Conservation (phyloP, 2,797 vertebrate species). For the Syngnathus rostellatus region DNA sequence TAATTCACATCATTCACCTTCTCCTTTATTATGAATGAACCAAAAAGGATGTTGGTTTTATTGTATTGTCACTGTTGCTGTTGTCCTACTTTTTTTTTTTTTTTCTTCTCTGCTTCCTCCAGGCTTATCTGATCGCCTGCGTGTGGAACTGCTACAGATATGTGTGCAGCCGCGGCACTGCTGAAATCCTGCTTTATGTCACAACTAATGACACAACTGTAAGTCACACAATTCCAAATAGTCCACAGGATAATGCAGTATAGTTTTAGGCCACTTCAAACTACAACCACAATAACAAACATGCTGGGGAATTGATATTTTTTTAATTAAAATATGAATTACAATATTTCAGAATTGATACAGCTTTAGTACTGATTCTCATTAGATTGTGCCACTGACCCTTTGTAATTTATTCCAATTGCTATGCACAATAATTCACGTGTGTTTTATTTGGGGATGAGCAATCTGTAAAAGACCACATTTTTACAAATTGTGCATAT, state of each 20-base stretch:
- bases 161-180: constrained; percentile 78
- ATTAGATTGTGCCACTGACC: background rate
- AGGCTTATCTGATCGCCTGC: constrained; percentile 94
- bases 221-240: constrained; percentile 45
- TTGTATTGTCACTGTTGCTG: background rate
- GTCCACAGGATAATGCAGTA: background rate
- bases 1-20: background rate
- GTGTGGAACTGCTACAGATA: constrained; percentile 99
- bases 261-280: background rate
- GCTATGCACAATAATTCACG: too few species aligned
- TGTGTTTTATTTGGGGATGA: too few species aligned
- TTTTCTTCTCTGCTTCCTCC: constrained; percentile 1
- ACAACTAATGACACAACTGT: constrained; percentile 92
- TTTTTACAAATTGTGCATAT: too few species aligned
- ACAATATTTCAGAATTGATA: background rate
- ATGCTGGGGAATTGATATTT: background rate
- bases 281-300: constrained; percentile 17
- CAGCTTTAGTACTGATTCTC: background rate
- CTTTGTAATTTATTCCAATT: background rate
- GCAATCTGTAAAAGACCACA: background rate
- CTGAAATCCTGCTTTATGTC: constrained; percentile 89
- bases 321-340: background rate
- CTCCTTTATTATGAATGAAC: background rate
- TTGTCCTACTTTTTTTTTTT: background rate
- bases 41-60: background rate